These are phyloP conservation scores for Tiliqua scincoides DNA, from an alignment of 2,113 vertebrate genomes.

Conservation along the genomic window DNA sequence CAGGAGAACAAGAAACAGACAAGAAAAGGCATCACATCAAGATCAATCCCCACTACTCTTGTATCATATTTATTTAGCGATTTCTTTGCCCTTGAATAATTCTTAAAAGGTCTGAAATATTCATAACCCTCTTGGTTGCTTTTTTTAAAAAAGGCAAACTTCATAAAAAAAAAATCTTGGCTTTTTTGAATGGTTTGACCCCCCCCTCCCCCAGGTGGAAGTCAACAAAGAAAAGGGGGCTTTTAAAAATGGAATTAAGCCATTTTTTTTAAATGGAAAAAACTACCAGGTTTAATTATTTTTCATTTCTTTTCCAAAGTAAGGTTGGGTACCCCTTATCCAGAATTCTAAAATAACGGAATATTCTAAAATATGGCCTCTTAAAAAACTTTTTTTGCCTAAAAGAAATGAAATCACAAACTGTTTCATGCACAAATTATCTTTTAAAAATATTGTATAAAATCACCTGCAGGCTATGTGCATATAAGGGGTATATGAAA, in stretches of 20 bases:
- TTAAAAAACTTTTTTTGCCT: too few species aligned
- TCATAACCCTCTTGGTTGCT: conserved; percentile 6
- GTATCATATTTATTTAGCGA: conserved; percentile 54
- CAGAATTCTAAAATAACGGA: too few species aligned
- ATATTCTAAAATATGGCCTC: too few species aligned
- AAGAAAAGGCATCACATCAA: conserved; percentile 7
- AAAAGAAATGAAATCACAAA: neutral
- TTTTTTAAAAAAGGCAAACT: accelerated
- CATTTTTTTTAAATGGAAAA: conserved; percentile 17
- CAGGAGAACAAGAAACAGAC: conserved; percentile 44
- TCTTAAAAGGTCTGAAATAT: neutral
- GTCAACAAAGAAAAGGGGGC: neutral
- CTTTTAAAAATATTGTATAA: too few species aligned
- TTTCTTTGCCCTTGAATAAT: conserved; percentile 47
- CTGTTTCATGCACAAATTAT: too few species aligned
- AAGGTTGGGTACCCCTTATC: too few species aligned
- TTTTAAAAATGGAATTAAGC: neutral
- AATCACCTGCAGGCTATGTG: too few species aligned
- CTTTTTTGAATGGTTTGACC: neutral
- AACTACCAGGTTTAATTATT: neutral
- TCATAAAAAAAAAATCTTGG: accelerated
- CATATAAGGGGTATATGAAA: too few species aligned
- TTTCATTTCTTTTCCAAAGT: neutral
- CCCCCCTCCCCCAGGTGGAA: neutral
- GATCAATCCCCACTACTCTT: neutral